Evolutionary conservation across 2,888 invertebrate genomes (phyloP), one percentile per base, ranked within the genome.

Genomic region (Drosophila imparisetae): DNA sequence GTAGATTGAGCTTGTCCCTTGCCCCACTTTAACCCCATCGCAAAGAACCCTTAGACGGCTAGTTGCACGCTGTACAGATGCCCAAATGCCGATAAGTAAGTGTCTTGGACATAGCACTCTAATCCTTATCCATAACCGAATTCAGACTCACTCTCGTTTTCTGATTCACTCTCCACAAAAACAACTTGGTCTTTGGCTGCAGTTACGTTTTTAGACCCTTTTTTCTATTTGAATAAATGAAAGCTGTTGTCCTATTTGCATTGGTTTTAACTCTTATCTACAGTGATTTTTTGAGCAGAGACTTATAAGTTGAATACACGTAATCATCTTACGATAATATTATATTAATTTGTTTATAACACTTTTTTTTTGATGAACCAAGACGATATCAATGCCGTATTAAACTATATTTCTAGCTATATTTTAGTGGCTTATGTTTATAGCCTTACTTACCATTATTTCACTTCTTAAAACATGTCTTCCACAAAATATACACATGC

Each of bases 1-100:
- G 67, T 81, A 72, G 77, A 83, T 79, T 80, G 83, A 48, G 21
- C 11, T 27, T 27, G 21, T 64, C 18, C 58, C 27, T 40, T n/a
- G 64, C 24, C 52, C n/a, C 52, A 52, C 13, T 2, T 24, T 24
- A 45, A 45, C 45, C 45, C 15, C 15, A 45, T 45, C 24, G 24
- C 24, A 24, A 24, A 2, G 21, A 24, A 24, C 45, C 45, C 24
- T 45, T 24, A 24, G 24, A 45, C 45, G 15, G 24, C 45, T 4
- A 45, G 45, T 52, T 21, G 13, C 30, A 30, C 30, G 38, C 32
- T 8, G 29, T 27, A 34, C 81, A 81, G 75, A 81, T 81, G 78
- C 68, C 66, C 81, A 66, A 78, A 60, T 68, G 70, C 57, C 59
- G 83, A 83, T 81, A 81, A 57, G 70, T 60, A 60, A 72, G 38